Evolutionary conservation across 2,113 vertebrate genomes (phyloP), one percentile per base, ranked within the genome.

Genomic region (Alethe diademata): DNA sequence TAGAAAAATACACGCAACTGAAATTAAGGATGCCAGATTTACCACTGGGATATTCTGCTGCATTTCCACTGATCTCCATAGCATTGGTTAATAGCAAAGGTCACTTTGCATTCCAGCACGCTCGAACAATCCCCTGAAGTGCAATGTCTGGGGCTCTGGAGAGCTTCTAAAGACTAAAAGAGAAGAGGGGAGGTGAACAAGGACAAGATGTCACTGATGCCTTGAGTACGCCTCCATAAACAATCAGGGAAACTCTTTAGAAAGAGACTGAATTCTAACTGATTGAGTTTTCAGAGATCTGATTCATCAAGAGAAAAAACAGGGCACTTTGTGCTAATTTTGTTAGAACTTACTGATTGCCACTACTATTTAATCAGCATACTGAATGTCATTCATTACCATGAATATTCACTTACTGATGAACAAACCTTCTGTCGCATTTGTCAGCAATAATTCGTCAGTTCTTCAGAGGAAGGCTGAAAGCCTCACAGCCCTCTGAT

Each of bases 11-110:
- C 28, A 64, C 1, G 7, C 25, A 88, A 71, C 5, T 88, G 71
- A 75, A 91, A 91, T 78, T 58, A 90, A 93, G 51, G n/a, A 92
- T 85, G 80, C 29, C 89, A 93, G 86, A 89, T 95, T 89, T 96
- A 95, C 70, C 92, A 57, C 86, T 87, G 73, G 84, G 81, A 89
- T 81, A 75, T 60, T 50, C 64, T 86, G 72, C 91, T 84, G 51
- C 60, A 56, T 70, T 91, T 62, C 47, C 64, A 38, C 86, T 94
- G 91, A 95, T 90, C 79, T 88, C 94, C 92, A 88, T 53, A 78
- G 90, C 54, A 91, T 91, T 65, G 66, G 47, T 78, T 90, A 82
- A 85, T 73, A 75, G 70, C 5, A 0, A 87, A 89, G 57, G 74
- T 76, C 78, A 91, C 66, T 93, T 53, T 69, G 40, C 70, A 75